Evolutionary conservation across 2,797 vertebrate species (phyloP).

Genomic region (Notolabrus celidotus): DNA sequence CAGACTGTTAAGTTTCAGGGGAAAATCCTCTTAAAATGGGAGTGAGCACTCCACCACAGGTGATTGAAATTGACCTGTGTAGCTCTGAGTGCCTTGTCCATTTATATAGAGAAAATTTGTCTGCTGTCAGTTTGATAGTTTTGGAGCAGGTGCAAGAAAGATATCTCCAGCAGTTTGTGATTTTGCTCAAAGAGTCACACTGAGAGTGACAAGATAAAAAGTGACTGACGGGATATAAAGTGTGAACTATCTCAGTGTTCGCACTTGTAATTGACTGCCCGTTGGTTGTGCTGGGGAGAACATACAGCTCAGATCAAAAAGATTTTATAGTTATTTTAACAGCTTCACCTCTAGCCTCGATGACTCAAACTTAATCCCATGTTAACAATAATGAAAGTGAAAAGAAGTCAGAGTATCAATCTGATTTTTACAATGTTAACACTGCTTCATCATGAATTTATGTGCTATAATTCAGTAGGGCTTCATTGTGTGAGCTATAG

Average conservation of each 20-base stretch:
- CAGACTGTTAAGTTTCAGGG: neutral
- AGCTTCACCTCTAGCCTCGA: neutral
- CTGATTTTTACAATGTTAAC: too few species aligned
- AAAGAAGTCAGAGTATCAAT: too few species aligned
- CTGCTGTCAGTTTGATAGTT: constrained; percentile 45
- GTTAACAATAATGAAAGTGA: too few species aligned
- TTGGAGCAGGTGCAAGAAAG: constrained; percentile 30
- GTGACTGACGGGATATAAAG: constrained; percentile 30
- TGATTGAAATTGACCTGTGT: constrained; percentile 16
- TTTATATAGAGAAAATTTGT: constrained; percentile 15
- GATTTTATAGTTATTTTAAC: constrained; percentile 9
- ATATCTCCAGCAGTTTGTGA: constrained; percentile 37
- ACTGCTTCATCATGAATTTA: too few species aligned
- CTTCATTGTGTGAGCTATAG: too few species aligned
- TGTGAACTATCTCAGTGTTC: constrained; percentile 44
- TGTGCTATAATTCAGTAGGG: too few species aligned
- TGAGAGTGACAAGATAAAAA: constrained; percentile 47
- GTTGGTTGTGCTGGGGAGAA: constrained; percentile 17
- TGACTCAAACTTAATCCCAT: too few species aligned
- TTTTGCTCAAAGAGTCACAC: constrained; percentile 30
- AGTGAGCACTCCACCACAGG: constrained; percentile 1
- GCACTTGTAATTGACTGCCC: constrained; percentile 47
- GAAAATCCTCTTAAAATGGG: constrained; percentile 10
- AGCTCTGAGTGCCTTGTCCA: constrained; percentile 11
- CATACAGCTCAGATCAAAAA: constrained; percentile 16